Base-by-base conservation (phyloP, 1,140 invertebrate genomes). In the Drosophila sulfurigaster region DNA sequence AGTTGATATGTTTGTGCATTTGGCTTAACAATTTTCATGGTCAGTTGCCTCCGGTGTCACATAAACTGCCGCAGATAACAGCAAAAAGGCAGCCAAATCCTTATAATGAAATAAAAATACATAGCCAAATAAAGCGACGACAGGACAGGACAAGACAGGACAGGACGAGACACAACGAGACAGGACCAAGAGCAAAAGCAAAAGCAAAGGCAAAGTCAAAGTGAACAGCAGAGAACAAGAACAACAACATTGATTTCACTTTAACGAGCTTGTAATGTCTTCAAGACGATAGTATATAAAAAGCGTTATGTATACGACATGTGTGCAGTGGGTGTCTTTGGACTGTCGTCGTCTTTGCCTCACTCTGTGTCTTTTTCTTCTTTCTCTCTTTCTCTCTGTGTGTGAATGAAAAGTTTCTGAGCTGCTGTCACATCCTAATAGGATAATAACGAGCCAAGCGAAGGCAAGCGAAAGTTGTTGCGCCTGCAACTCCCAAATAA, bases 181-280 rank as follows among this genome's bases (percentile, higher is more conserved):
- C n/a, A 32, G 10, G n/a, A 15, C 49, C 6, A 11, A 3, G 11
- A 28, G 25, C 25, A 25, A n/a, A 10, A 28, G 25, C 25, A 25
- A n/a, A 10, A 13, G 52, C 20, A 59, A 16, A 28, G 28, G n/a
- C 56, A 59, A n/a, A 51, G 13, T 35, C 69, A 48, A 45, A 75
- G 75, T 71, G 67, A 72, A 80, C 68, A 60, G 32, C 30, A 15
- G 54, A 70, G 25, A 75, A 46, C 51, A 72, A 73, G 64, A 51
- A 70, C 58, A 82, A 83, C 83, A 82, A 87, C 83, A 87, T 87
- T 88, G 83, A 87, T 87, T 87, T 87, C 83, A 87, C 83, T 87
- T 87, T 87, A 87, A 87, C 83, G 83, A 87, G 83, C 83, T 87
- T 87, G 83, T 87, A 87, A 87, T 87, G 83, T 87, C 83, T 82